Base-by-base conservation (phyloP, 2,888 invertebrate genomes). In the Acholoe squamosa region DNA sequence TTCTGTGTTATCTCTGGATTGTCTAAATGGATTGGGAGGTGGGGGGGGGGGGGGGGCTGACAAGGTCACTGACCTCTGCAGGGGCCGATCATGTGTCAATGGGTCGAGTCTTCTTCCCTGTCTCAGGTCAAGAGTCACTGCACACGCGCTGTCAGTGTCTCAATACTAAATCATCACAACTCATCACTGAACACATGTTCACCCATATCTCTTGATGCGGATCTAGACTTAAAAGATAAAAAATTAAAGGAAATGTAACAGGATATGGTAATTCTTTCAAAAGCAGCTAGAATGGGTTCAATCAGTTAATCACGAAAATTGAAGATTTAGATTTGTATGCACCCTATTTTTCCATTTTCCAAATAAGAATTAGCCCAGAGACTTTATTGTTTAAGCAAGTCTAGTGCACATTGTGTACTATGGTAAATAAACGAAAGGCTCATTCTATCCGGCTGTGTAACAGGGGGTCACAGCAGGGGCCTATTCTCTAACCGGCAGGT, bases 381-480 rank as follows among this genome's bases (percentile, higher is more conserved):
- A 25, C 71, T 25, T 71, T 3, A 28, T n/a, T n/a, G n/a, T n/a
- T n/a, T n/a, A n/a, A 28, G 14, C 71, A 71, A 71, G 71, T 14
- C 71, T 25, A 71, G 71, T 28, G 61, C 61, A 25, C 28, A n/a
- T 25, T 71, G 71, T 71, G 71, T 71, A 28, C 71, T 71, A 28
- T 71, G 71, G 71, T 71, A 71, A 71, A 71, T 71, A 71, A 71
- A 28, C 71, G 61, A 61, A 61, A n/a, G n/a, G 71, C 28, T 25
- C 71, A 28, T 25, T 28, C 71, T 71, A 61, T 5, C 71, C 71
- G 71, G 3, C 71, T 71, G 71, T 71, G n/a, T 71, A 28, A 28
- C 31, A 71, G 28, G 12, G 67, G 25, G 31, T 25, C 71, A n/a
- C 25, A 25, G 71, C 31, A 28, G 71, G 71, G 71, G 28, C 71